A percentile compares a stretch with the other conserved stretches of the same genome.
Evolutionary conservation across 2,113 vertebrate species (phyloP).

Genomic region (Leucopsar rothschildi): DNA sequence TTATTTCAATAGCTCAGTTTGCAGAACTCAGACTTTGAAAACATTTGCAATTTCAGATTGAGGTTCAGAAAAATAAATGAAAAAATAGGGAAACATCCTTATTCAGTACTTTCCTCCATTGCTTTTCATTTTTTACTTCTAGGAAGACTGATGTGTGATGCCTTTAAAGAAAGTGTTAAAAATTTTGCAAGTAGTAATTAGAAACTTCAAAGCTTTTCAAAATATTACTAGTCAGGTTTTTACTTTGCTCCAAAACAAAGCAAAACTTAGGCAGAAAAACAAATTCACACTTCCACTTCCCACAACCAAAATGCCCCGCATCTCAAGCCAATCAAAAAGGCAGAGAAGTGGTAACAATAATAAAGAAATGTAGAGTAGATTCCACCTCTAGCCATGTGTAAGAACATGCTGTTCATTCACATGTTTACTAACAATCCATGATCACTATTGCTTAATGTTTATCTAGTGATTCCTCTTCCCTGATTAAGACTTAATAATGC

Average conservation of each 20-base stretch:
- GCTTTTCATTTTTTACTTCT: neutral
- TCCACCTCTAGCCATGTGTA: neutral
- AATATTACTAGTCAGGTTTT: neutral
- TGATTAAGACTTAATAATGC: constrained; percentile 63
- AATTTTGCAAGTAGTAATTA: neutral
- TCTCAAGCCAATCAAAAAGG: neutral
- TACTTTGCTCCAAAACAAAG: neutral
- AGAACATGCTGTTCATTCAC: neutral
- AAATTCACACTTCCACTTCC: neutral
- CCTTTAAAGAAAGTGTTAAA: neutral
- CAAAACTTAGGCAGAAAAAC: neutral
- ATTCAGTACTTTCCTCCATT: neutral
- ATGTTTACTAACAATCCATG: constrained; percentile 23
- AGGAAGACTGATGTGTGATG: neutral
- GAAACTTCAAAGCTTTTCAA: neutral
- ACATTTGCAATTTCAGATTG: neutral
- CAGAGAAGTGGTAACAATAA: neutral
- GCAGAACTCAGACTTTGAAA: neutral
- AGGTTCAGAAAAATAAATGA: neutral
- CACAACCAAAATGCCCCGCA: accelerated
- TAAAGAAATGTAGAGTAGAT: neutral
- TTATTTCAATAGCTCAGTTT: neutral
- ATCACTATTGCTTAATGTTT: constrained; percentile 41
- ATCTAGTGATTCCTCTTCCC: constrained; percentile 30
- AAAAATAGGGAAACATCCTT: neutral